phyloP scores from a whole-genome alignment of 2,797 vertebrate genomes.

The Gorsachius magnificus region DNA sequence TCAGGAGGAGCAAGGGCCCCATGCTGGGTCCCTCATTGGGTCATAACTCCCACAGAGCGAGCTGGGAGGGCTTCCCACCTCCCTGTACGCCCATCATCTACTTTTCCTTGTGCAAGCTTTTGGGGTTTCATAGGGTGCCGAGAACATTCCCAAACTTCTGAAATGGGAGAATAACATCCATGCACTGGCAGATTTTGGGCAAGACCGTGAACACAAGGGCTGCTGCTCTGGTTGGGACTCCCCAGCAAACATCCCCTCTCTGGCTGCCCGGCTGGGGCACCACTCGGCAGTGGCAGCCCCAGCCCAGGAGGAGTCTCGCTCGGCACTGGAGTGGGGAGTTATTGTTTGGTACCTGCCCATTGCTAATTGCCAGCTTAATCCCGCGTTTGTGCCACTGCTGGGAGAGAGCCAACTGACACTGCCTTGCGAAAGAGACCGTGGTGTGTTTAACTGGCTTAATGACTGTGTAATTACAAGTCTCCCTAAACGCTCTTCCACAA shows the following conservation, averaged over 20 bases:
- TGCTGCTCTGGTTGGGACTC: neutral
- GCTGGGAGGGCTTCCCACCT: neutral
- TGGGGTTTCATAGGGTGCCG: neutral
- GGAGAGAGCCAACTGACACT: neutral
- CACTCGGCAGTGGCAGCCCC: rapidly evolving
- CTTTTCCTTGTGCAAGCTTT: neutral
- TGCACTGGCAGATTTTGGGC: neutral
- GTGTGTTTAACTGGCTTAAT: constrained; percentile 49
- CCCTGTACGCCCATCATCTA: neutral
- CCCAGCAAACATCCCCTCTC: neutral
- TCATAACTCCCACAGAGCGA: rapidly evolving
- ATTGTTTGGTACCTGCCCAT: constrained; percentile 21
- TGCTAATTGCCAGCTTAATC: constrained; percentile 32
- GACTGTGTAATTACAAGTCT: constrained; percentile 49
- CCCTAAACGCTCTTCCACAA: constrained; percentile 12
- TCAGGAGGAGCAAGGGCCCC: neutral
- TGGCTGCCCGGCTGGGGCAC: rapidly evolving
- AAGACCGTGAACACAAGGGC: neutral
- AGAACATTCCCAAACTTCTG: neutral
- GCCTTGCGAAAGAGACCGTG: neutral
- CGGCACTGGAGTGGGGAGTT: neutral
- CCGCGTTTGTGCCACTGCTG: neutral
- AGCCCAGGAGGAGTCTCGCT: rapidly evolving
- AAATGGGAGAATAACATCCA: neutral
- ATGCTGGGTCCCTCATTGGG: neutral